phyloP scores from a whole-genome alignment of 2,888 invertebrate species.

The Drosophila buzzatii region DNA sequence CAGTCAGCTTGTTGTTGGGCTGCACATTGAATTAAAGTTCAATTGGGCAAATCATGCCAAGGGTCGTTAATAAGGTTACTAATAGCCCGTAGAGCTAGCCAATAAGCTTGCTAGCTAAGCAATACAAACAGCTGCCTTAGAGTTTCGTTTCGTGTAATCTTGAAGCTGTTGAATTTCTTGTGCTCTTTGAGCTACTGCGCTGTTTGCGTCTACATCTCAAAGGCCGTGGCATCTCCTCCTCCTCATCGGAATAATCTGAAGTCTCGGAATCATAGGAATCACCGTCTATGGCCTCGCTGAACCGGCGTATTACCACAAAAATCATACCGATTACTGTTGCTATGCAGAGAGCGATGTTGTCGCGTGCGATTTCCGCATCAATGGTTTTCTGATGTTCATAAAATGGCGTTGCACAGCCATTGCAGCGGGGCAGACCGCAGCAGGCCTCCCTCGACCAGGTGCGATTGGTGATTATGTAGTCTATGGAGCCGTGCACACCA shows the following conservation, averaged over 20 bases:
- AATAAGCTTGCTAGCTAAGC: neutral
- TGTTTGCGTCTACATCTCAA: too few relatives aligned
- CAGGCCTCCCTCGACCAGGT: conserved; percentile 44
- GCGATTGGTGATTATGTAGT: conserved; percentile 47
- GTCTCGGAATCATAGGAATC: conserved; percentile 38
- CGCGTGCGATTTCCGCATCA: conserved; percentile 55
- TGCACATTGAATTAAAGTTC: conserved; percentile 68
- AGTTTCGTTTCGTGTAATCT: neutral
- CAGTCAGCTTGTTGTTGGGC: neutral
- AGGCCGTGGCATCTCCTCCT: neutral
- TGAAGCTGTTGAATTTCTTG: too few relatives aligned
- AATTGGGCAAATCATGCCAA: conserved; percentile 61
- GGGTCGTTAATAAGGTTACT: conserved; percentile 62
- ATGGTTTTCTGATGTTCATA: conserved; percentile 23
- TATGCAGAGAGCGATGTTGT: conserved; percentile 46
- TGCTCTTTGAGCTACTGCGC: too few relatives aligned
- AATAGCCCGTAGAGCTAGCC: conserved; percentile 31
- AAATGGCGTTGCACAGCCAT: conserved; percentile 40
- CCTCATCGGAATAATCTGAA: conserved; percentile 12
- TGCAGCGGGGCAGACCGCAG: conserved; percentile 43
- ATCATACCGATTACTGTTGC: conserved; percentile 25
- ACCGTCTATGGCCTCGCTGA: neutral
- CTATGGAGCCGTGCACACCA: conserved; percentile 42
- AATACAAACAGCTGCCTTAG: neutral
- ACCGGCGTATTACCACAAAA: conserved; percentile 21